phyloP scores from a whole-genome alignment of 2,888 invertebrate genomes.

The Oxycera nigricornis region DNA sequence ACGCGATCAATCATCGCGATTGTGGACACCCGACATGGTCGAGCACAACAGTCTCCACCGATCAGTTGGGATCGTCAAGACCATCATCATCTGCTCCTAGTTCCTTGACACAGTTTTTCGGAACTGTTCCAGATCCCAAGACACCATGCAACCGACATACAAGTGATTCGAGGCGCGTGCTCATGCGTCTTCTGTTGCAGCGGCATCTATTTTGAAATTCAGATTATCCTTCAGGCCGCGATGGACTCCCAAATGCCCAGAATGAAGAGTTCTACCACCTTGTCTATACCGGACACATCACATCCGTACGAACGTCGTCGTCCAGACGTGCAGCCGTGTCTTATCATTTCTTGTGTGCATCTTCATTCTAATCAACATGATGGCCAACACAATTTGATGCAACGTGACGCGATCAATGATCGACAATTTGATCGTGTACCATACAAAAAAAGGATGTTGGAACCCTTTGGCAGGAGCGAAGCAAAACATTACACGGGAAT shows the following conservation, averaged over 20 bases:
- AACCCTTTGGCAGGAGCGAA: conserved; percentile 22
- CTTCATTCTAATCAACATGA: conserved; percentile 23
- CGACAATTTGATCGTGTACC: conserved; percentile 29
- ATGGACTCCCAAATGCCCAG: not conserved
- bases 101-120: conserved; percentile 22
- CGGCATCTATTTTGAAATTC: conserved; percentile 37
- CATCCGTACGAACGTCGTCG: not conserved
- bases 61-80: not conserved
- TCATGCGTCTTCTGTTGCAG: not conserved
- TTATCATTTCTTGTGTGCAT: conserved; percentile 33
- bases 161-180: conserved; percentile 32
- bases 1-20: conserved; percentile 35
- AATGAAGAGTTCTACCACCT: conserved; percentile 18
- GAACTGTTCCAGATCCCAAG: not conserved
- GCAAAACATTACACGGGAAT: conserved; percentile 19
- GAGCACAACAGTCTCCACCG: not conserved
- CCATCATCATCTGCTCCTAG: conserved; percentile 32
- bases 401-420: conserved; percentile 32
- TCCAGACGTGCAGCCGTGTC: not conserved
- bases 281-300: not conserved
- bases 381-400: conserved; percentile 12
- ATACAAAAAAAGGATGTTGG: conserved; percentile 15
- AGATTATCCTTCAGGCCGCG: conserved; percentile 26
- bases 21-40: not conserved
- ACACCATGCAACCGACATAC: not conserved